These are phyloP conservation scores for Achlya flavicornis DNA, from an alignment of 2,888 invertebrate species.

Conservation along the genomic window DNA sequence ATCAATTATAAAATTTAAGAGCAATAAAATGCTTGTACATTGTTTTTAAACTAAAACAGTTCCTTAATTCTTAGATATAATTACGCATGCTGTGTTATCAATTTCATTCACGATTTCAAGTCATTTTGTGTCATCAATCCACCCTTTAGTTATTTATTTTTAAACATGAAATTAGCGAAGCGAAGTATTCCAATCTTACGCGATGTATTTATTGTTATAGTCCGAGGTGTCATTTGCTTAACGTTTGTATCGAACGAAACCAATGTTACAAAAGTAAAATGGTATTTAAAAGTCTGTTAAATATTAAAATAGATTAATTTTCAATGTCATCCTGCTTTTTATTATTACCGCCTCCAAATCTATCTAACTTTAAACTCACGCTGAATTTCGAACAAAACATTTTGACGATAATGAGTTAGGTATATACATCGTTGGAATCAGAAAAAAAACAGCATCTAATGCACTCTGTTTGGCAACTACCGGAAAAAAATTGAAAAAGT, in stretches of 20 bases:
- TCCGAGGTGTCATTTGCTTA: conserved; percentile 64
- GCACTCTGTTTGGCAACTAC: too few relatives aligned
- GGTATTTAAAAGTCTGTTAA: conserved; percentile 82
- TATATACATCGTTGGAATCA: too few relatives aligned
- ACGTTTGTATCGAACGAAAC: conserved; percentile 56
- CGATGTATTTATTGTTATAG: conserved; percentile 76
- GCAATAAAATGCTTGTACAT: conserved; percentile 18
- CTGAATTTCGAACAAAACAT: too few relatives aligned
- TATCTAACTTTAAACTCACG: too few relatives aligned
- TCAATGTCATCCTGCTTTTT: conserved; percentile 58
- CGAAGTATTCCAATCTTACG: conserved; percentile 70
- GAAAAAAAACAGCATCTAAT: too few relatives aligned
- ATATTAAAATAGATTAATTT: conserved; percentile 68
- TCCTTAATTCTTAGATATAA: conserved; percentile 55
- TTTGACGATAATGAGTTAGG: too few relatives aligned
- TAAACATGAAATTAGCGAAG: conserved; percentile 57
- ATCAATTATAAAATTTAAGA: conserved; percentile 18
- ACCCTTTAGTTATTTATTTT: conserved; percentile 56
- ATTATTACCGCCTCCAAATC: neutral
- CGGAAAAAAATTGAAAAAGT: too few relatives aligned
- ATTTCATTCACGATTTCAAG: conserved; percentile 55
- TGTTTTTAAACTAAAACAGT: conserved; percentile 45
- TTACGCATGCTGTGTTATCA: conserved; percentile 58
- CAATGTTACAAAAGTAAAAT: conserved; percentile 72
- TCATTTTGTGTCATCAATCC: conserved; percentile 70